phyloP scores from a whole-genome alignment of 2,888 invertebrate genomes.

The Cantharis rustica region DNA sequence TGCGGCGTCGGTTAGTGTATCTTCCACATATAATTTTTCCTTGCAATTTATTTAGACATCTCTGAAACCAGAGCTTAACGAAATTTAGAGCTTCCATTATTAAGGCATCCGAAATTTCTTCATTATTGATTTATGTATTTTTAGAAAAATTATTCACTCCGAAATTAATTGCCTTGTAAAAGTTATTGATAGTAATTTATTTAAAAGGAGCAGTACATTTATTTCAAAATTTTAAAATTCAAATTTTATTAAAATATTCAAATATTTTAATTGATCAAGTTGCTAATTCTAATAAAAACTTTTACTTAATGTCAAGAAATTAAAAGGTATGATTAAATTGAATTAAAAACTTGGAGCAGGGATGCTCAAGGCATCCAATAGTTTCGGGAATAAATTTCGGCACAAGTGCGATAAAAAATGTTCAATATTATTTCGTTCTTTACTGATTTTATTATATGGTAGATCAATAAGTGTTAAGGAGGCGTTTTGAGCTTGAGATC shows the following conservation, averaged over 20 bases:
- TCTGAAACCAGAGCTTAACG: not conserved
- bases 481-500: slow-evolving; percentile 26
- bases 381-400: not conserved
- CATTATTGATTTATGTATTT: not conserved
- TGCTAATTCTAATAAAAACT: not conserved
- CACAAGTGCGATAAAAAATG: not conserved
- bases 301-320: not conserved
- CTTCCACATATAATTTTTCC: not conserved
- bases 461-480: slow-evolving; percentile 25
- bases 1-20: too few relatives aligned
- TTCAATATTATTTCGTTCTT: slow-evolving; percentile 4
- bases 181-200: not conserved
- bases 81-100: not conserved
- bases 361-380: not conserved
- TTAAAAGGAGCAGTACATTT: not conserved
- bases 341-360: not conserved
- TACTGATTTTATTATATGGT: slow-evolving; percentile 13
- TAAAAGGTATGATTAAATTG: not conserved
- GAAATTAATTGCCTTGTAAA: not conserved
- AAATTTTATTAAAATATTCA: not conserved
- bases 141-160: not conserved
- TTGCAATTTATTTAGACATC: not conserved
- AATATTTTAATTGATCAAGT: not conserved
- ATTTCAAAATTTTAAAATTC: not conserved
- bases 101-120: not conserved